Evolutionary conservation across 2,113 vertebrate genomes (phyloP), one percentile per base, ranked within the genome.

Genomic region (Oenanthe melanoleuca): DNA sequence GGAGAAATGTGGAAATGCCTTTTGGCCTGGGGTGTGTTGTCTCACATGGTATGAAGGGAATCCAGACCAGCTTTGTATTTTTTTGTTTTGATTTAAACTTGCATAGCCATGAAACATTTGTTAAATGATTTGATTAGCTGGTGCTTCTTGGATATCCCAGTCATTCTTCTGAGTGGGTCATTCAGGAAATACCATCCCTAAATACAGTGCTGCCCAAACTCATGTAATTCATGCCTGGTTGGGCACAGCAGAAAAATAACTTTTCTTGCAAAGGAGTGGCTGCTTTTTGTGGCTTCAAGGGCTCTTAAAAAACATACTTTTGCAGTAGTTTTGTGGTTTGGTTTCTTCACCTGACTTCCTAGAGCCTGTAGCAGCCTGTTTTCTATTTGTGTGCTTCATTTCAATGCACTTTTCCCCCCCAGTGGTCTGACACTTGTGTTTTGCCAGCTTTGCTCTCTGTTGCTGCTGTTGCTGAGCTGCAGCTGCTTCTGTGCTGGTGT

Each of bases 191-290:
- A 19, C n/a, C 29, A 28, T 21, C 31, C 12, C 42, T 66, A 53
- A 78, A 56, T 9, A 8, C 0, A 45, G 19, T 7, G 1, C n/a
- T 90, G 93, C 60, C 81, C 85, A 69, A 38, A 9, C 16, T 37
- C 12, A 15, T 0, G 1, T 7, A 40, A 52, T 21, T 45, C 1
- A 0, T 31, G 73, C 65, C 78, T 8, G 53, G 22, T 31, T 21
- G 16, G 65, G 56, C 26, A 8, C 42, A 12, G 52, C 29, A 86
- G 55, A n/a, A 38, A 45, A 79, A 37, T 3, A 19, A n/a, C 34
- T 29, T 52, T 24, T 34, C 83, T 26, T 23, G 56, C 44, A n/a
- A 29, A 42, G 57, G 38, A 57, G 61, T 24, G 14, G 70, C 71
- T 65, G 59, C 28, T 44, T 34, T 38, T 67, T 4, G 1, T 28